Base-by-base conservation (phyloP, 2,888 invertebrate species). In the Doris montereyensis region DNA sequence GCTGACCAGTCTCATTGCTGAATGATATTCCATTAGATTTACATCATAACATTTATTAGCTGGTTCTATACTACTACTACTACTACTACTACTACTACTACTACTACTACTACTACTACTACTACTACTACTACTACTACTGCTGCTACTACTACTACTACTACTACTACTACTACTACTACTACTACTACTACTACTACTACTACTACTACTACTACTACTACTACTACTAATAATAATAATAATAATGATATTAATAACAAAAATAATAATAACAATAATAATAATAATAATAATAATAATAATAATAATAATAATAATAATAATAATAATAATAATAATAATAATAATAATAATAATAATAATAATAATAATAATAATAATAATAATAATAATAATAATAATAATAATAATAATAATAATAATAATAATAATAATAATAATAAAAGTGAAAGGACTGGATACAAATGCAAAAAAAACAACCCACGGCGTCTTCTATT, bases 81-180 rank as follows among this genome's bases (percentile, higher is more conserved):
- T 65, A 65, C 67, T 65, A 65, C 67, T 65, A 65, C 67, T 65
- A 65, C 67, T 65, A 65, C 67, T 65, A 65, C 67, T 65, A 65
- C 67, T 65, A 65, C 67, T 65, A 65, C 67, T 65, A 65, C 67
- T 65, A 65, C 67, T 65, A 65, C 28, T 65, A 65, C 67, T 65
- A 65, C 67, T 65, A 65, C 67, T 65, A 65, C 67, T 65, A 65
- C 67, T 65, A 65, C 67, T 65, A 65, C 67, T 65, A 65, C 67
- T 65, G 13, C 67, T 65, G 26, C 67, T 65, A 65, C 67, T 65
- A 65, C 67, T 65, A 65, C 67, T 65, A 65, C 67, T 65, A 65
- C 67, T 65, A 65, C 67, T 65, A 65, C 67, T 65, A 65, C 67
- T 65, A 65, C 67, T 65, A 65, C 67, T 65, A 65, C 67, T 65